Conservation (phyloP, 2,113 vertebrate species). For the Dipodomys ordii region DNA sequence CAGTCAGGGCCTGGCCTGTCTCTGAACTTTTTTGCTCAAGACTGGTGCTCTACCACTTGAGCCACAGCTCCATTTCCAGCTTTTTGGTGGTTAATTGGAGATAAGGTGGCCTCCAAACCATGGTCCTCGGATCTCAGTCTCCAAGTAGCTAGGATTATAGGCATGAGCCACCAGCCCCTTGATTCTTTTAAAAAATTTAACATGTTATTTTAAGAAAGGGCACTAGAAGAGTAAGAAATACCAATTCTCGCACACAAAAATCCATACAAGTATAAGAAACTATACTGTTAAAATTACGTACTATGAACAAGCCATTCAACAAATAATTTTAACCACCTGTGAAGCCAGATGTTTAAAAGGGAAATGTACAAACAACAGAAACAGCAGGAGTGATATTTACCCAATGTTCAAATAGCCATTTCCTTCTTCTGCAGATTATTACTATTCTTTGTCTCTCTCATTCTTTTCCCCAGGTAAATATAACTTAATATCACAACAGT, state of each 20-base stretch:
- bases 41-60: no score
- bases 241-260: not conserved
- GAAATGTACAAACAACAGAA: not conserved
- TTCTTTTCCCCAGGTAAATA: not conserved
- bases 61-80: no score
- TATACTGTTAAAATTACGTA: not conserved
- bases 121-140: no score
- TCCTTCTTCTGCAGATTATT: not conserved
- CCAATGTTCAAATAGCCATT: not conserved
- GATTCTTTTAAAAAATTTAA: not conserved
- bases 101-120: no score
- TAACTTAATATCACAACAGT: not conserved
- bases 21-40: no score
- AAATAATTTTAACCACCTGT: not conserved
- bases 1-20: no score
- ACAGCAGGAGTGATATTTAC: not conserved
- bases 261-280: not conserved
- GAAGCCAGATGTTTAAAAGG: not conserved
- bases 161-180: no score
- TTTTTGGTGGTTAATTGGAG: no score
- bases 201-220: not conserved
- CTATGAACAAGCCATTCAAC: not conserved
- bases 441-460: not conserved
- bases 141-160: no score
- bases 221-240: conserved; percentile 31